These are phyloP conservation scores for Oxyteleia sp. DNA, from an alignment of 2,888 invertebrate genomes.

Conservation along the genomic window DNA sequence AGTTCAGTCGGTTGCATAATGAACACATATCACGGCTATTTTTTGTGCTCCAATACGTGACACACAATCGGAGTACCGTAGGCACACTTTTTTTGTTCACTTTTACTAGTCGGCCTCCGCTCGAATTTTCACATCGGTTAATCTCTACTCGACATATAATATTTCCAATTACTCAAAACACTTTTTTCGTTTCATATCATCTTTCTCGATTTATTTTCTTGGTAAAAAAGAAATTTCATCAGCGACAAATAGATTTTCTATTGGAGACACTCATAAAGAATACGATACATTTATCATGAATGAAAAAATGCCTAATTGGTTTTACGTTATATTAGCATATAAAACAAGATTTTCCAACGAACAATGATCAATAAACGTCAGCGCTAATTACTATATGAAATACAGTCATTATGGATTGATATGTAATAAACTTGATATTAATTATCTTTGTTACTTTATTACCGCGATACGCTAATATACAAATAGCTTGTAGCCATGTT, in stretches of 20 bases:
- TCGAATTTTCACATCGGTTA: constrained; percentile 32
- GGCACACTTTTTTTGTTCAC: constrained; percentile 50
- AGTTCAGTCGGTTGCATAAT: constrained; percentile 58
- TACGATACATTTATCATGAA: constrained; percentile 16
- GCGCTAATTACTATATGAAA: constrained; percentile 11
- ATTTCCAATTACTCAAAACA: too few species aligned
- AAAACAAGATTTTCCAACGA: constrained; percentile 20
- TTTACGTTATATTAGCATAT: constrained; percentile 20
- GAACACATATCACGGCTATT: constrained; percentile 54
- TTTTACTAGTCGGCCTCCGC: constrained; percentile 50
- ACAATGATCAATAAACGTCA: constrained; percentile 51
- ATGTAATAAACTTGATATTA: constrained; percentile 22
- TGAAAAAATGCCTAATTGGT: constrained; percentile 23
- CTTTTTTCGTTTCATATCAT: background rate
- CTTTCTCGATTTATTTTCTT: too few species aligned
- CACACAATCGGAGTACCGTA: constrained; percentile 61
- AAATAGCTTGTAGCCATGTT: background rate
- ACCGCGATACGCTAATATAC: background rate
- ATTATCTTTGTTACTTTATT: constrained; percentile 4
- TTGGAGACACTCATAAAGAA: too few species aligned
- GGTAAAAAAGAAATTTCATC: too few species aligned
- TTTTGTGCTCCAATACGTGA: constrained; percentile 61
- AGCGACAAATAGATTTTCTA: too few species aligned
- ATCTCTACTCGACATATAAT: constrained; percentile 6
- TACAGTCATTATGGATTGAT: constrained; percentile 10